Evolutionary conservation across 2,113 vertebrate genomes (phyloP).

Genomic region (Prunella himalayana): DNA sequence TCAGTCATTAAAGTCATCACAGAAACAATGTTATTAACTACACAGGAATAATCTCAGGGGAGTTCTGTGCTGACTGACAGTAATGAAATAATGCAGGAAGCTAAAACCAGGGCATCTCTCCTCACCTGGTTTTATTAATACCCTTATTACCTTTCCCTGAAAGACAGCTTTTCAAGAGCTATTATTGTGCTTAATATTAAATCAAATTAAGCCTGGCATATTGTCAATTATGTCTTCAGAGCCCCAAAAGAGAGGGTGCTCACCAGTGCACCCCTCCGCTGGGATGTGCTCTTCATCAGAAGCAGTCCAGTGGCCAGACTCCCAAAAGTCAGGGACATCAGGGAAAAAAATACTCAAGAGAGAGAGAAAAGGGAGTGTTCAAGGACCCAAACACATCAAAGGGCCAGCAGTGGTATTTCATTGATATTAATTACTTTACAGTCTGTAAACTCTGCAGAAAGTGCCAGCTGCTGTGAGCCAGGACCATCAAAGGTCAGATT

Average conservation of each 20-base stretch:
- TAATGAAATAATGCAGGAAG: slow-evolving; percentile 16
- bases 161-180: slow-evolving; percentile 16
- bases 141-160: not conserved
- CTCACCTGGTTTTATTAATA: slow-evolving; percentile 35
- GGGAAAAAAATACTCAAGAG: not conserved
- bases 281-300: not conserved
- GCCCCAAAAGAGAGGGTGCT: not conserved
- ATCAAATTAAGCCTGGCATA: not conserved
- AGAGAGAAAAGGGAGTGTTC: not conserved
- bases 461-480: not conserved
- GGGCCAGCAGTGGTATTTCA: not conserved
- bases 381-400: not conserved
- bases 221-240: not conserved
- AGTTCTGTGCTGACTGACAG: slow-evolving; percentile 10
- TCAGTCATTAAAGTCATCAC: slow-evolving; percentile 29
- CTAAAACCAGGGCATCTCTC: not conserved
- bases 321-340: not conserved
- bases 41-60: not conserved
- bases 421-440: not conserved
- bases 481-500: slow-evolving; percentile 36
- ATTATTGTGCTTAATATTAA: not conserved
- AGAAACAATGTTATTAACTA: slow-evolving; percentile 50
- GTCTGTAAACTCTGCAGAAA: not conserved
- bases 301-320: not conserved
- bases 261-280: not conserved